These are phyloP conservation scores for Chironomus striatipennis DNA, from an alignment of 1,140 invertebrate genomes.

Conservation along the genomic window DNA sequence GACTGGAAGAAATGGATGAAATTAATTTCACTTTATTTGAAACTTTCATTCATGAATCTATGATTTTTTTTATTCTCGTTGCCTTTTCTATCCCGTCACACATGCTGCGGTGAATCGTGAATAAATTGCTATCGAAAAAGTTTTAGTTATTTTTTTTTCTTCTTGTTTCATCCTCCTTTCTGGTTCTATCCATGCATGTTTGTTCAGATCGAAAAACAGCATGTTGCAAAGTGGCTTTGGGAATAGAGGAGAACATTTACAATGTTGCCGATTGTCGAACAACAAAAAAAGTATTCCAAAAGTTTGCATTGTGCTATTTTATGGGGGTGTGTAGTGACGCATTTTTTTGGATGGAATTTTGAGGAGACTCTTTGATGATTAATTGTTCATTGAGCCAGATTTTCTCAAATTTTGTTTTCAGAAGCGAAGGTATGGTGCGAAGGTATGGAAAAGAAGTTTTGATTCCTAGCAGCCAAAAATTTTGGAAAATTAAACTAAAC, in stretches of 20 bases:
- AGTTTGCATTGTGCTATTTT: background rate
- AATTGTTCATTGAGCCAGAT: too few species aligned
- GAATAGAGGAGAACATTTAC: conserved; percentile 20
- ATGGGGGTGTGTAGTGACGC: too few species aligned
- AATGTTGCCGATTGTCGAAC: conserved; percentile 18
- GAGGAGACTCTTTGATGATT: too few species aligned
- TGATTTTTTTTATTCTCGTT: background rate
- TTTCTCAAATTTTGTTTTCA: too few species aligned
- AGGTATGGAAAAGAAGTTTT: too few species aligned
- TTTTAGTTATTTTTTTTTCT: too few species aligned
- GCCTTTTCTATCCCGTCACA: background rate
- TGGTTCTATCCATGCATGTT: too few species aligned
- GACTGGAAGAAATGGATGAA: background rate
- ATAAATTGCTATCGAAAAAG: background rate
- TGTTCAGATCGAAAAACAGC: background rate
- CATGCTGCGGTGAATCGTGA: conserved; percentile 5
- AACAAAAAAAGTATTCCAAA: background rate
- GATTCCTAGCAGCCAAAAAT: too few species aligned
- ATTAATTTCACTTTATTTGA: background rate
- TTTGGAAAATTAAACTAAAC: too few species aligned
- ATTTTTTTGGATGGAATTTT: too few species aligned
- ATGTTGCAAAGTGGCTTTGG: conserved; percentile 20
- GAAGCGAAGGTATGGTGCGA: too few species aligned
- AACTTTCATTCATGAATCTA: background rate
- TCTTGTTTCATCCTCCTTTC: too few species aligned